phyloP scores from a whole-genome alignment of 1,140 invertebrate species.

The Rhopalosiphum maidis region DNA sequence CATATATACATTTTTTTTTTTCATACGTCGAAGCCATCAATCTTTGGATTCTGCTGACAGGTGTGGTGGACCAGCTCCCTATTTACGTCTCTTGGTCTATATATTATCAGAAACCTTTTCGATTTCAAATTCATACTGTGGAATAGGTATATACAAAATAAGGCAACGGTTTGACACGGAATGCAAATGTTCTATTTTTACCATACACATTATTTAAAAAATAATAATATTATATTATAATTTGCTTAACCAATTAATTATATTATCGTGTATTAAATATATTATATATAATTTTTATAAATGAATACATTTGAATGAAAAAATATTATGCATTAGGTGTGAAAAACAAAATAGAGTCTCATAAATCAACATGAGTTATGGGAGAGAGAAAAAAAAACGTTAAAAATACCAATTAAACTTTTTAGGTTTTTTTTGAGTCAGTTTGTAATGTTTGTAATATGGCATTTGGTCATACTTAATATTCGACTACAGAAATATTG shows the following conservation, averaged over 20 bases:
- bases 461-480: not conserved
- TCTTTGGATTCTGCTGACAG: conserved; percentile 41
- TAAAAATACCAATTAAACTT: not conserved
- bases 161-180: not conserved
- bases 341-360: not conserved
- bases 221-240: not conserved
- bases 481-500: not conserved
- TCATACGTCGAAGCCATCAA: not conserved
- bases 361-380: conserved; percentile 39
- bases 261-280: not conserved
- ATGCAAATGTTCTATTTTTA: not conserved
- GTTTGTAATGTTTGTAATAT: not conserved
- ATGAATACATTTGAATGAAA: not conserved
- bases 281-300: not conserved
- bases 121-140: not conserved
- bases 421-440: not conserved
- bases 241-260: not conserved
- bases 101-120: conserved; percentile 32
- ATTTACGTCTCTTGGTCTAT: not conserved
- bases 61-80: not conserved
- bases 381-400: too few species aligned
- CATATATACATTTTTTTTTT: conserved; percentile 1
- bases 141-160: not conserved
- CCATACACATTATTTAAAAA: not conserved
- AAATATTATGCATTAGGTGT: not conserved